A percentile compares a stretch with the other conserved stretches of the same genome.
Conservation (phyloP, 2,113 vertebrate genomes). For the Elephantulus edwardii region DNA sequence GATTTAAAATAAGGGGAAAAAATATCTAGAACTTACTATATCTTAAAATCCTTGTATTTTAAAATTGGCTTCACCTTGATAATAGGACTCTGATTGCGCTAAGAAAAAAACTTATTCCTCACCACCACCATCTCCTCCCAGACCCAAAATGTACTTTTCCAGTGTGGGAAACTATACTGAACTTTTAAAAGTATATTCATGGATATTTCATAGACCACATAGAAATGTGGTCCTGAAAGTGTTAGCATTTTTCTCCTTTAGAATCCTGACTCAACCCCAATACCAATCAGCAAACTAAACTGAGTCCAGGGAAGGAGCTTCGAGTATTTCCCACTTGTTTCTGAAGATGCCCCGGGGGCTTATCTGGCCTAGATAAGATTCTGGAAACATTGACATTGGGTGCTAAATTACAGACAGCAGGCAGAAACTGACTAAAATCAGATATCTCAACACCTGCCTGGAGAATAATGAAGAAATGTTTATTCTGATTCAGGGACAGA, state of each 20-base stretch:
- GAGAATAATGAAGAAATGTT: conserved; percentile 12
- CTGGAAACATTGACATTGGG: neutral
- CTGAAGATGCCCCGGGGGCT: neutral
- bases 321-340: neutral
- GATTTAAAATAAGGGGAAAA: conserved; percentile 54
- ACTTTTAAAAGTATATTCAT: conserved; percentile 48
- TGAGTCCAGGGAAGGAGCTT: neutral
- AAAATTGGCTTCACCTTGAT: conserved; percentile 60
- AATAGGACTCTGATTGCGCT: conserved; percentile 37
- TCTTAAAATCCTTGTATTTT: conserved; percentile 56
- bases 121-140: no score
- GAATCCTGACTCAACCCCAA: conserved; percentile 6
- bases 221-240: neutral
- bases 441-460: neutral
- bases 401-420: neutral
- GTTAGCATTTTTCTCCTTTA: neutral
- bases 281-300: neutral
- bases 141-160: conserved; percentile 59
- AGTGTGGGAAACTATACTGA: neutral
- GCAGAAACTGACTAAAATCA: neutral
- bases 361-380: conserved; percentile 24
- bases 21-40: neutral
- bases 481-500: neutral
- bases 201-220: conserved; percentile 15
- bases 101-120: conserved; percentile 19